Evolutionary conservation across 2,888 invertebrate species (phyloP).

Genomic region (Cephus pulcher): DNA sequence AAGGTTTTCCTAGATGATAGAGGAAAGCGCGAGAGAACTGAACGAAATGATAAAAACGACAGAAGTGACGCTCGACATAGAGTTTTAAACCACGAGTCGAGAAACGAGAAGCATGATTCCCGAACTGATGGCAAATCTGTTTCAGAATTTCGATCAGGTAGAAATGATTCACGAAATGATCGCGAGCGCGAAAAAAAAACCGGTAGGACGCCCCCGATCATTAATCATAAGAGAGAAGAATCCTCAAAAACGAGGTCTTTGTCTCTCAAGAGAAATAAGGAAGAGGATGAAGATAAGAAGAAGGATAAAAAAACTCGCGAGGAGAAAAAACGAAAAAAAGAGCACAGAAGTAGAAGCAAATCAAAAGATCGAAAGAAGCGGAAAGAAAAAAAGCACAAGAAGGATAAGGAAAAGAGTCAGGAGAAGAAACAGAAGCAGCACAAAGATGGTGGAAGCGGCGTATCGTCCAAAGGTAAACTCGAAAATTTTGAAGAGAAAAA

Average conservation of each 20-base stretch:
- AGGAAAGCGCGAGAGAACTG: conserved; percentile 54
- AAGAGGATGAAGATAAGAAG: conserved; percentile 52
- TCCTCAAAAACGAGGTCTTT: conserved; percentile 36
- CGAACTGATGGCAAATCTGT: background rate
- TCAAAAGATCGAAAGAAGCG: conserved; percentile 58
- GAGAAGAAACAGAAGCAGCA: conserved; percentile 61
- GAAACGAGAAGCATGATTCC: conserved; percentile 27
- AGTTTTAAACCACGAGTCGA: conserved; percentile 28
- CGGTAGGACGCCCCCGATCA: conserved; percentile 52
- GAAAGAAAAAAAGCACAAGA: conserved; percentile 68
- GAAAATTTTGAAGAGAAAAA: conserved; percentile 31
- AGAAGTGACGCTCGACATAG: conserved; percentile 29
- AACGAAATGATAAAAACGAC: conserved; percentile 48
- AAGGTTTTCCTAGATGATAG: conserved; percentile 60
- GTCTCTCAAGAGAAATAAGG: conserved; percentile 60
- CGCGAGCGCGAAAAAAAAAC: conserved; percentile 55
- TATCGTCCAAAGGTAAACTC: conserved; percentile 42
- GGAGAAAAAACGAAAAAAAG: conserved; percentile 56
- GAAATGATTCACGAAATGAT: conserved; percentile 46
- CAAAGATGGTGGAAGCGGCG: conserved; percentile 40
- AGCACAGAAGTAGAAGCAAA: conserved; percentile 59
- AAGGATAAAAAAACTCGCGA: conserved; percentile 49
- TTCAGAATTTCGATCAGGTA: conserved; percentile 35
- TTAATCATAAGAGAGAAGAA: conserved; percentile 39
- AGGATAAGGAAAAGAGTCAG: conserved; percentile 61